A percentile compares a stretch with the other conserved stretches of the same genome.
Conservation (phyloP, 2,113 vertebrate species). For the Oenanthe melanoleuca region DNA sequence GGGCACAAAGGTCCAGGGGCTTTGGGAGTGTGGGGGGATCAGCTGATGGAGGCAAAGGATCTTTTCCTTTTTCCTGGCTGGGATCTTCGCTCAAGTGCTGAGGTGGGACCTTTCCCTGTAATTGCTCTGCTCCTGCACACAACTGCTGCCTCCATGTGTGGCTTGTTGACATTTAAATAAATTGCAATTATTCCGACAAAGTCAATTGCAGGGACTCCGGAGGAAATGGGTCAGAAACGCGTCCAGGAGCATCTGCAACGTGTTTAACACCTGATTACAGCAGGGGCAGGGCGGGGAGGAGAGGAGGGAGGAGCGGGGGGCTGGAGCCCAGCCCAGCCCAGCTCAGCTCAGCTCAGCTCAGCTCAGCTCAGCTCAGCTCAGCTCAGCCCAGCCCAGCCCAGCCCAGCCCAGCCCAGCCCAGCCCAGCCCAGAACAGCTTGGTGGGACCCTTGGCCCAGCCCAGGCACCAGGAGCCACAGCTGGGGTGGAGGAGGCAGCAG, state of each 20-base stretch:
- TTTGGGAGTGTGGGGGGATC: not conserved
- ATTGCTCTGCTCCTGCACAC: conserved; percentile 60
- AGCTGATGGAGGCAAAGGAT: conserved; percentile 12
- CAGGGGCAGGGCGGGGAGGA: not conserved
- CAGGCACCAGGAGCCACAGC: not conserved
- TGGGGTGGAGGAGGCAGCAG: not conserved
- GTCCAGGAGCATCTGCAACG: conserved; percentile 20
- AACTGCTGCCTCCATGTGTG: conserved; percentile 41
- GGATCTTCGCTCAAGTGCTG: conserved; percentile 36
- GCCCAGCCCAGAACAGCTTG: fast-evolving
- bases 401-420: not conserved
- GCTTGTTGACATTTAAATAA: conserved; percentile 76
- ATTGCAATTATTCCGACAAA: conserved; percentile 60
- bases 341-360: not conserved
- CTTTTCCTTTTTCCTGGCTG: not conserved
- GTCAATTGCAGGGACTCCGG: conserved; percentile 33
- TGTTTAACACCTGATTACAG: not conserved
- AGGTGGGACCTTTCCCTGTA: conserved; percentile 50
- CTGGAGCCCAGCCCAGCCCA: not conserved
- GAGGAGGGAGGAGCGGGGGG: fast-evolving
- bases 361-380: not conserved
- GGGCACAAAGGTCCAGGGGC: not conserved
- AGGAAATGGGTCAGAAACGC: conserved; percentile 16
- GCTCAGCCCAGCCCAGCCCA: not conserved
- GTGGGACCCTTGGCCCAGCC: not conserved